These are phyloP conservation scores for Linnaemya tessellans DNA, from an alignment of 2,888 invertebrate genomes.

Conservation along the genomic window DNA sequence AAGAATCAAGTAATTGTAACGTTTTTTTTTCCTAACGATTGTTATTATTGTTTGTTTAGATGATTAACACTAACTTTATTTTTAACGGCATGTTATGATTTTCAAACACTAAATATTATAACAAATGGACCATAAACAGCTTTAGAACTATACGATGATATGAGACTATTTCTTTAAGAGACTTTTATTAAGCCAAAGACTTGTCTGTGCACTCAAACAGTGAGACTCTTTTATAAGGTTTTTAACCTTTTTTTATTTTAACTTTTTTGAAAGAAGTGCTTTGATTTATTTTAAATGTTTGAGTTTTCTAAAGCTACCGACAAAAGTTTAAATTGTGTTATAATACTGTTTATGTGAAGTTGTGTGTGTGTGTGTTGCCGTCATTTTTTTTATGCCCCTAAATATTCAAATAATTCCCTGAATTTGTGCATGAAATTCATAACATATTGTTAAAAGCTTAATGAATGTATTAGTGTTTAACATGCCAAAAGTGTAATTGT, in stretches of 20 bases:
- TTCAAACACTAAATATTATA: conserved; percentile 69
- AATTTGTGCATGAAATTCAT: conserved; percentile 77
- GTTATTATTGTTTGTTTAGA: conserved; percentile 76
- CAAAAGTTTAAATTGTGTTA: conserved; percentile 51
- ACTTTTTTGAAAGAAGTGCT: conserved; percentile 61
- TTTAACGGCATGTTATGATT: conserved; percentile 56
- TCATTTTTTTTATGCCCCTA: not conserved
- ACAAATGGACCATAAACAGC: conserved; percentile 80
- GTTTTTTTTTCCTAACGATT: conserved; percentile 47
- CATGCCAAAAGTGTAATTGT: not conserved
- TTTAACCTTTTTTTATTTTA: conserved; percentile 41
- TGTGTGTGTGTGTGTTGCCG: not conserved
- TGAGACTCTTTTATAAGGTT: conserved; percentile 52
- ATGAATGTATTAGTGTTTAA: conserved; percentile 41
- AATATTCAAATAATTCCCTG: conserved; percentile 75
- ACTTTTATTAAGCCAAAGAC: too few relatives aligned
- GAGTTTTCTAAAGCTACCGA: conserved; percentile 20
- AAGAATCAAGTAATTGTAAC: conserved; percentile 78
- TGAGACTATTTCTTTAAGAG: conserved; percentile 44
- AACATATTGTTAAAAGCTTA: conserved; percentile 74
- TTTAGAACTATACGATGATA: conserved; percentile 10
- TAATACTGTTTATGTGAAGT: conserved; percentile 5
- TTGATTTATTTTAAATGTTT: conserved; percentile 72
- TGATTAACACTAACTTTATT: conserved; percentile 78
- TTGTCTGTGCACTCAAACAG: conserved; percentile 6